Base-by-base conservation (phyloP, 2,113 vertebrate species). In the Apeltes quadracus region DNA sequence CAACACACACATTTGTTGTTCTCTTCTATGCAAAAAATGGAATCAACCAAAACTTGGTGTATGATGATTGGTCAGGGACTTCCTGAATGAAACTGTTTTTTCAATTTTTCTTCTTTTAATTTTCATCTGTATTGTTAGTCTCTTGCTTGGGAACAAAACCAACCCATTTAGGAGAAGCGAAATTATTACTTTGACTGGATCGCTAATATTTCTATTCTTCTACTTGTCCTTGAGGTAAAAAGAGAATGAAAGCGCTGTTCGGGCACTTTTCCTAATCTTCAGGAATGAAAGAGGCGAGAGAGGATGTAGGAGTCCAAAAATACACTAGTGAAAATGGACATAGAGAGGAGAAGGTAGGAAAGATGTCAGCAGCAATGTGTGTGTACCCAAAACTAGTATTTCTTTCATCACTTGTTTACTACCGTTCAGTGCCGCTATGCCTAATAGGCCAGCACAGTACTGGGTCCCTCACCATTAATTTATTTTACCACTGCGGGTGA, bases 331-430 rank as follows among this genome's bases (percentile, higher is more conserved):
- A 59, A 36, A 39, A 53, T 41, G 29, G 51, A 80, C 27, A 67
- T 2, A 53, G n/a, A 25, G n/a, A 12, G 11, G 16, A 41, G 25
- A 39, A 55, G 44, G 44, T 36, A 53, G 36, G 13, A 34, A 18
- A 53, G 6, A 1, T 39, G 38, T 38, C 32, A 34, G 32, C 32
- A 34, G 32, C 32, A 20, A 16, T 44, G 25, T 32, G 43, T 55
- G 39, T 55, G 58, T 27, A 4, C 56, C 73, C 61, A 50, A 53
- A 69, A 73, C 59, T 46, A 72, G 48, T 29, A 23, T 56, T 50
- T 72, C 81, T 84, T 84, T 86, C 75, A 84, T 87, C 69, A 43
- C 77, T 55, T 12, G 2, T 88, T 88, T 81, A 87, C 59, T 62
- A 3, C 41, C 18, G 72, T 50, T 69, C 71, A 43, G 67, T 46